A percentile compares a stretch with the other conserved stretches of the same genome.
Conservation (phyloP, 2,113 vertebrate species). For the Danio rerio region DNA sequence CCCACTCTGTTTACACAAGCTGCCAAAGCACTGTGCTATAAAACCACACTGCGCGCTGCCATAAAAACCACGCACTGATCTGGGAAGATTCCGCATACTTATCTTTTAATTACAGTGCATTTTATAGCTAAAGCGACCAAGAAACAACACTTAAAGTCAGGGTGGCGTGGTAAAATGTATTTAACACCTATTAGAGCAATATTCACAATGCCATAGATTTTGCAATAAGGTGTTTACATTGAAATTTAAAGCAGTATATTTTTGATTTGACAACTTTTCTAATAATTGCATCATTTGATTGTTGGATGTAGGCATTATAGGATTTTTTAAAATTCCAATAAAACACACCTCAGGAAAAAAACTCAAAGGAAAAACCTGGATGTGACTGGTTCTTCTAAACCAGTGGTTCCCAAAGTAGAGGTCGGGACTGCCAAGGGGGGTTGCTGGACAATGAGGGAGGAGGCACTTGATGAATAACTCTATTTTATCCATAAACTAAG, state of each 20-base stretch:
- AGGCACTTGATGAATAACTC: no score
- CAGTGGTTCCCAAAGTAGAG: no score
- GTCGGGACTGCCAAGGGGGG: no score
- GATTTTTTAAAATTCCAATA: no score
- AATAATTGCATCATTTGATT: neutral
- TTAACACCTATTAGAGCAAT: neutral
- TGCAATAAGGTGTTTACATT: neutral
- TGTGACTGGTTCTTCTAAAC: no score
- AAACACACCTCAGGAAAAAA: no score
- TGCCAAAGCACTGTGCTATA: conserved; percentile 14
- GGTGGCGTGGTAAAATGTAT: neutral
- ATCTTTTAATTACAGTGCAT: neutral
- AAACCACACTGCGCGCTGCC: conserved; percentile 19
- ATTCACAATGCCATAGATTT: neutral
- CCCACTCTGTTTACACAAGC: conserved; percentile 7
- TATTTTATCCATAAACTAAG: no score
- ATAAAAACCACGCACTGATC: conserved; percentile 5
- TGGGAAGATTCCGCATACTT: conserved; percentile 1
- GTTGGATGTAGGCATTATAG: neutral
- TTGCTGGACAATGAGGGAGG: no score
- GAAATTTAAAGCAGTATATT: neutral
- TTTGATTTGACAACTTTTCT: neutral
- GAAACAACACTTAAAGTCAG: conserved; percentile 4
- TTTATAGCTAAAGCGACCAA: conserved; percentile 1
- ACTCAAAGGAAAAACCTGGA: no score